These are phyloP conservation scores for Neotoxoptera formosana DNA, from an alignment of 1,140 invertebrate genomes.

Conservation along the genomic window DNA sequence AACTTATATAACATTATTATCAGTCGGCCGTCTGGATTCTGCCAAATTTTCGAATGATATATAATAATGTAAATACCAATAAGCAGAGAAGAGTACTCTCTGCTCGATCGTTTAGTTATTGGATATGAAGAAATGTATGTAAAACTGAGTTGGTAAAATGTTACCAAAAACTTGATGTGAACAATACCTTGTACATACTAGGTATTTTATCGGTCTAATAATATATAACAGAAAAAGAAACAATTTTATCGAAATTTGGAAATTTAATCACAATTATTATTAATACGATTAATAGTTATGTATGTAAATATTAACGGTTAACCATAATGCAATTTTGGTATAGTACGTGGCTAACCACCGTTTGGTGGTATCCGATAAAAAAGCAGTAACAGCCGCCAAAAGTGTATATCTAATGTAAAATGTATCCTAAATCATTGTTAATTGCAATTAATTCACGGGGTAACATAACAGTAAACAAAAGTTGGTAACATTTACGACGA, in stretches of 20 bases:
- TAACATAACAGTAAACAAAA: background rate
- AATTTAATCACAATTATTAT: background rate
- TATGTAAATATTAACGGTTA: background rate
- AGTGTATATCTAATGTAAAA: background rate
- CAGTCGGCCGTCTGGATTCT: too few species aligned
- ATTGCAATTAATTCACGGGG: background rate
- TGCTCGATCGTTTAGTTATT: background rate
- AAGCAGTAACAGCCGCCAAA: background rate
- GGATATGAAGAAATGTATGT: background rate
- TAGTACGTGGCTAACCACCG: background rate
- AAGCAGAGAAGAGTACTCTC: background rate
- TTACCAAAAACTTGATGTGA: too few species aligned
- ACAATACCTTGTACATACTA: too few species aligned
- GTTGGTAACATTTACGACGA: background rate
- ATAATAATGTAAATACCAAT: background rate
- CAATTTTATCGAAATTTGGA: too few species aligned
- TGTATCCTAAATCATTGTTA: background rate
- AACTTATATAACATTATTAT: too few species aligned
- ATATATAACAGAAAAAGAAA: too few species aligned
- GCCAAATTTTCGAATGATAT: background rate
- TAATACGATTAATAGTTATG: background rate
- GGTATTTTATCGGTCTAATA: too few species aligned
- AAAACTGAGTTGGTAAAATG: background rate
- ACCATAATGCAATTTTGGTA: background rate
- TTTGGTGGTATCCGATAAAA: background rate